Conservation (phyloP, 2,888 invertebrate genomes). For the Zygaena filipendulae region DNA sequence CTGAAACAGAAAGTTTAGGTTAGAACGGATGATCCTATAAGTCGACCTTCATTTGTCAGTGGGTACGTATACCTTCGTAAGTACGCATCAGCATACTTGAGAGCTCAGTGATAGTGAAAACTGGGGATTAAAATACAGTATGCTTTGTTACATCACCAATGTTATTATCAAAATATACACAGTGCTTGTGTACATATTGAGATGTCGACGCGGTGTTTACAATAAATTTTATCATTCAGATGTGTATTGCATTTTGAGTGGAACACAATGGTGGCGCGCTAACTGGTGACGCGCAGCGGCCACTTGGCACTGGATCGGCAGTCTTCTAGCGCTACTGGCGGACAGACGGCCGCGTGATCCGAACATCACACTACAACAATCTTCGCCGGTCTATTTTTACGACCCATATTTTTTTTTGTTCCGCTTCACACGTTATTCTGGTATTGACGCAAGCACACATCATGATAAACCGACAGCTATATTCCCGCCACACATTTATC, state of each 20-base stretch:
- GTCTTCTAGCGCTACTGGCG: slow-evolving; percentile 31
- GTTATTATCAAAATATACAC: slow-evolving; percentile 32
- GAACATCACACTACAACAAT: slow-evolving; percentile 36
- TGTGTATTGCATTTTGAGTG: slow-evolving; percentile 29
- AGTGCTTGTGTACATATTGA: too few species aligned
- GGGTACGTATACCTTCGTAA: too few species aligned
- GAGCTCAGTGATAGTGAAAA: too few species aligned
- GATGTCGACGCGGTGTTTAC: too few species aligned
- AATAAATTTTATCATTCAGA: slow-evolving; percentile 38
- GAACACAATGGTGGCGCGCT: slow-evolving; percentile 31
- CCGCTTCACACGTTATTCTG: slow-evolving; percentile 43
- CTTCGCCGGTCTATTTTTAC: slow-evolving; percentile 52
- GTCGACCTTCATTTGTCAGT: too few species aligned
- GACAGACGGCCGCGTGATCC: slow-evolving; percentile 49
- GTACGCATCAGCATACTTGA: too few species aligned
- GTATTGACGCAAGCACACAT: slow-evolving; percentile 42
- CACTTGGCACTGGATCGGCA: slow-evolving; percentile 49
- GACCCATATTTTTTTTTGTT: slow-evolving; percentile 45
- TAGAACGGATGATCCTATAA: too few species aligned
- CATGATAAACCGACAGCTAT: too few species aligned
- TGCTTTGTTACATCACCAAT: too few species aligned
- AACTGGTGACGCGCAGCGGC: slow-evolving; percentile 41
- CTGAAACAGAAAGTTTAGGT: too few species aligned
- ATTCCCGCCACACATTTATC: too few species aligned
- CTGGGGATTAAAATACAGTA: too few species aligned